These are phyloP conservation scores for Drosophila nebulosa DNA, from an alignment of 1,140 invertebrate genomes.

Conservation along the genomic window DNA sequence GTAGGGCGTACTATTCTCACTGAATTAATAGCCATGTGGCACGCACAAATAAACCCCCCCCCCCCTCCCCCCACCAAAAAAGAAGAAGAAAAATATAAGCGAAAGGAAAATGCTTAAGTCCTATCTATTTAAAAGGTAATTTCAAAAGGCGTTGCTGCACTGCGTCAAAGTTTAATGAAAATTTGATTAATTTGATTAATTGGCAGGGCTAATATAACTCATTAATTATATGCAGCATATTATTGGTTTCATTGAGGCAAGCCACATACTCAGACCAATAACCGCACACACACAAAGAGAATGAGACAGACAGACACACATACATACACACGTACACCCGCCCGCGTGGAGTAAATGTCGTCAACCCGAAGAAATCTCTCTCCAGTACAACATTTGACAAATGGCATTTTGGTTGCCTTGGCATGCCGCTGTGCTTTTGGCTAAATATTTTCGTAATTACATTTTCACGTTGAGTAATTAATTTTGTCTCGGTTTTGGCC, in stretches of 20 bases:
- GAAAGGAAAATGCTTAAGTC: background rate
- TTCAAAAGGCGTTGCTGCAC: slow-evolving; percentile 65
- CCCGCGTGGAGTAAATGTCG: slow-evolving; percentile 6
- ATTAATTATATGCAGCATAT: slow-evolving; percentile 65
- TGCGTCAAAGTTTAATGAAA: slow-evolving; percentile 73
- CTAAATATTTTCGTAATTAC: slow-evolving; percentile 81
- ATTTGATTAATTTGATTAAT: slow-evolving; percentile 78
- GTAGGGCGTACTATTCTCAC: slow-evolving; percentile 60
- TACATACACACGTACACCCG: slow-evolving; percentile 9
- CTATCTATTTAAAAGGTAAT: slow-evolving; percentile 17
- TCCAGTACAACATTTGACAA: slow-evolving; percentile 58
- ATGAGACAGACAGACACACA: no score
- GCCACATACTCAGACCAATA: background rate
- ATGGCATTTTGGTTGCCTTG: slow-evolving; percentile 70
- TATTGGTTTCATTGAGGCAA: slow-evolving; percentile 55
- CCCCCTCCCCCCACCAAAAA: background rate
- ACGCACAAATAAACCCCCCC: slow-evolving; percentile 50
- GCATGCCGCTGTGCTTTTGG: slow-evolving; percentile 67
- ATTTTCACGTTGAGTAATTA: slow-evolving; percentile 81
- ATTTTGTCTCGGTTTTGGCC: slow-evolving; percentile 74
- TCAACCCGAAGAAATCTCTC: slow-evolving; percentile 40
- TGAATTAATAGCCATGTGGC: slow-evolving; percentile 72
- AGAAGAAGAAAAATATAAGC: background rate
- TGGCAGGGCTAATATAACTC: slow-evolving; percentile 68
- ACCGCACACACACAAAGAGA: slow-evolving; percentile 30